Base-by-base conservation (phyloP, 2,888 invertebrate genomes). In the Eurois occulta region DNA sequence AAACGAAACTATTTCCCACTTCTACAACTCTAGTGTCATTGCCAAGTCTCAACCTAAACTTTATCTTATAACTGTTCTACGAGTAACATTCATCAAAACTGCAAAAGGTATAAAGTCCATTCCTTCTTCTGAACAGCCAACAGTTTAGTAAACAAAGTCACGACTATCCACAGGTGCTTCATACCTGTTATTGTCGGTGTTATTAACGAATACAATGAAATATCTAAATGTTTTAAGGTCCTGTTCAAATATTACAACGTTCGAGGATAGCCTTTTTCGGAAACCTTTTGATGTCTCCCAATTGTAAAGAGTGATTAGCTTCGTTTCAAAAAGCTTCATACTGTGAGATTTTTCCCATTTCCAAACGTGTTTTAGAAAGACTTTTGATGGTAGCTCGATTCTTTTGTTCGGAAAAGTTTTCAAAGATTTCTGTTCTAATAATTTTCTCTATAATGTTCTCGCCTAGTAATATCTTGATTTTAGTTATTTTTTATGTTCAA, bases 71-170 rank as follows among this genome's bases (percentile, higher is more conserved):
- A 55, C n/a, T 41, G 32, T 65, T 48, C 18, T 11, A 43, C 58
- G 41, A 81, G 65, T 41, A 32, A 35, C 28, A 81, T 80, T 78
- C 28, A 41, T 72, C 32, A 80, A 80, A 78, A 66, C 28, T 58
- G 32, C 11, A 28, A 41, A 48, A 52, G 41, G 35, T 58, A 35
- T 60, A 32, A 21, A 66, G 48, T 58, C 43, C 16, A 67, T 62
- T 38, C 24, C 52, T 60, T 28, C 16, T 38, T 24, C 35, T 24
- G 65, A 5, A 7, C 43, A 66, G 21, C 8, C 72, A 48, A 58
- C 35, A 58, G 62, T 71, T 68, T 55, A 32, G 64, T 64, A 55
- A 80, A n/a, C 48, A 46, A 16, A 35, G 21, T 38, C 5, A 55
- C n/a, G 11, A 10, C 35, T 71, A 32, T 52, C 73, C 48, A 52